Conservation (phyloP, 2,797 vertebrate genomes). For the Pelodytes ibericus region DNA sequence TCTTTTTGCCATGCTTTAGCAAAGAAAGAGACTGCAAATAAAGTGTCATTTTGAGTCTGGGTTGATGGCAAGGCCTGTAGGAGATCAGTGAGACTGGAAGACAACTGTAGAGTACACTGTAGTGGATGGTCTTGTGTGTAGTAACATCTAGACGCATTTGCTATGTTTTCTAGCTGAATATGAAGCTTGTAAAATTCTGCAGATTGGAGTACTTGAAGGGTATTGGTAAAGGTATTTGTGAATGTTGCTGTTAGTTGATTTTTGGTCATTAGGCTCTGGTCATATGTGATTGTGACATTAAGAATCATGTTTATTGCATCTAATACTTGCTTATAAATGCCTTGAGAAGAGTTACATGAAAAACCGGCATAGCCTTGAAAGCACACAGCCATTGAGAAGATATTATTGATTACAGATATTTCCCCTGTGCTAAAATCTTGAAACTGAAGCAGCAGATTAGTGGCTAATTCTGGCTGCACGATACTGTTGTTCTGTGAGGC, state of each 20-base stretch:
- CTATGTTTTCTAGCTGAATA: constrained; percentile 12
- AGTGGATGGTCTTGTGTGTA: background rate
- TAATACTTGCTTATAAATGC: constrained; percentile 13
- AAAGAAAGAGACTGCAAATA: constrained; percentile 8
- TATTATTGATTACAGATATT: constrained; percentile 21
- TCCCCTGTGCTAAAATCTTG: background rate
- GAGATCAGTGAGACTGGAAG: constrained; percentile 8
- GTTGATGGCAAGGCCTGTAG: constrained; percentile 14
- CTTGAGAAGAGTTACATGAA: background rate
- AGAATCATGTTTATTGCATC: background rate
- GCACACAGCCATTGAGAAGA: constrained; percentile 16
- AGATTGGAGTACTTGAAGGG: constrained; percentile 12
- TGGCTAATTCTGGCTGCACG: background rate
- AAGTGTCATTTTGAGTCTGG: constrained; percentile 11
- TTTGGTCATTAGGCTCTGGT: background rate
- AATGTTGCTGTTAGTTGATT: background rate
- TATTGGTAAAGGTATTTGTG: background rate
- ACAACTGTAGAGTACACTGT: constrained; percentile 23
- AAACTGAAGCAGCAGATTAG: background rate
- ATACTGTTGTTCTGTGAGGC: background rate
- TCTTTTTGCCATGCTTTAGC: constrained; percentile 1
- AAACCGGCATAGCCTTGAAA: background rate
- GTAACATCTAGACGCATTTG: constrained; percentile 21
- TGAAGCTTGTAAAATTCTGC: constrained; percentile 19
- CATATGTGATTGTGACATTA: background rate